Percentiles rank a stretch among this genome's conserved stretches.
Conservation (phyloP, 2,113 vertebrate species). For the Heteronetta atricapilla region DNA sequence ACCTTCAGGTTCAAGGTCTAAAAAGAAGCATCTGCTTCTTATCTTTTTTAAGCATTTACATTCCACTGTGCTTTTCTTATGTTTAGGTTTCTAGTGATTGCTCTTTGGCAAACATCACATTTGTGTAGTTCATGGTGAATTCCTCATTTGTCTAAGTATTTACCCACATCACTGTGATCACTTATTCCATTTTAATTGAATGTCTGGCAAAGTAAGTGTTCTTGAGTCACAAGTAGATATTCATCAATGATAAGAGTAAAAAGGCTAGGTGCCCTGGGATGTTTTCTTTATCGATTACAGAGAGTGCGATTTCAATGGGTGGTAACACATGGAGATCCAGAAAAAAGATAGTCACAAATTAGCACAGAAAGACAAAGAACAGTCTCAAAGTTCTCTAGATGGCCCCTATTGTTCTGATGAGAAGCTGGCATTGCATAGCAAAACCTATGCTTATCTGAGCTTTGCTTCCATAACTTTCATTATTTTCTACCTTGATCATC, state of each 20-base stretch:
- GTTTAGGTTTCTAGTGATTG: neutral
- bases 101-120: neutral
- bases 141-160: conserved; percentile 12
- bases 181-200: conserved; percentile 63
- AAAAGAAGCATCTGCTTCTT: neutral
- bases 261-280: neutral
- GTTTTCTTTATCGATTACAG: conserved; percentile 13
- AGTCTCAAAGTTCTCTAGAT: neutral
- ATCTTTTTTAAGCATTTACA: conserved; percentile 5
- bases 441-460: neutral
- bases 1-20: neutral
- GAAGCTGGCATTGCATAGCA: neutral
- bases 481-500: neutral
- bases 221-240: neutral
- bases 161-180: neutral
- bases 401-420: neutral
- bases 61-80: neutral
- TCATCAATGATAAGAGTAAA: neutral
- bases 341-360: neutral
- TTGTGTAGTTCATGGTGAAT: neutral
- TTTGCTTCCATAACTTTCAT: neutral
- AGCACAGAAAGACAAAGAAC: neutral
- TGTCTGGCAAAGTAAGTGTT: neutral
- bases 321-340: neutral
- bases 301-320: neutral